Evolutionary conservation across 1,140 invertebrate species (phyloP).

Genomic region (Drosophila tani): DNA sequence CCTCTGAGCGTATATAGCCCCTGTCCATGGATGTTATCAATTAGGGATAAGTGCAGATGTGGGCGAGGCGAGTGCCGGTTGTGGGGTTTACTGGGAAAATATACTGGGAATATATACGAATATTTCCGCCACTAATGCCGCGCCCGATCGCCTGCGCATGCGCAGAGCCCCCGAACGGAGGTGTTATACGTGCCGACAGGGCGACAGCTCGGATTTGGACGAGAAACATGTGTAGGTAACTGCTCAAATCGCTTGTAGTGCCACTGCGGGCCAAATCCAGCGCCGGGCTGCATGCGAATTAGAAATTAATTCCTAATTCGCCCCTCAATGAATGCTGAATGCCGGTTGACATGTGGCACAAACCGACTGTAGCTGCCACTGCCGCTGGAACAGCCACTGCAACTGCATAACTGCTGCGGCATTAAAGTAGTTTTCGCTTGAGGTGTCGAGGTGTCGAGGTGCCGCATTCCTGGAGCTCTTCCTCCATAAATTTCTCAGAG

Average conservation of each 20-base stretch:
- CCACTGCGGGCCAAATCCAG: constrained; percentile 35
- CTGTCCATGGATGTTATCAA: neutral
- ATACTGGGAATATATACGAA: constrained; percentile 8
- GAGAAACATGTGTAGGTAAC: constrained; percentile 83
- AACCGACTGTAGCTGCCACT: constrained; percentile 43
- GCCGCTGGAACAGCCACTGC: constrained; percentile 10
- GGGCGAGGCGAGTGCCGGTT: neutral
- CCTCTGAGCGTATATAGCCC: neutral
- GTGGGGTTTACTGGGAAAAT: constrained; percentile 12
- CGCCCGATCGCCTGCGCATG: constrained; percentile 42
- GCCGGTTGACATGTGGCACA: constrained; percentile 38
- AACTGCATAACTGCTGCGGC: constrained; percentile 15
- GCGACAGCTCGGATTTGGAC: constrained; percentile 75
- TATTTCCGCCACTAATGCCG: constrained; percentile 39
- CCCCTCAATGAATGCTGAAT: constrained; percentile 61
- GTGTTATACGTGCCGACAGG: constrained; percentile 70
- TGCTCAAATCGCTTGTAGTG: constrained; percentile 71
- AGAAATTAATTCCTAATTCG: constrained; percentile 83
- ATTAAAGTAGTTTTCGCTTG: constrained; percentile 8
- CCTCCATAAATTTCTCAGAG: constrained; percentile 36
- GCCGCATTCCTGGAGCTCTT: constrained; percentile 48
- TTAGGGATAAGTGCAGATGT: constrained; percentile 25
- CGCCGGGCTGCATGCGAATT: constrained; percentile 78
- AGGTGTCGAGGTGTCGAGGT: constrained; percentile 8
- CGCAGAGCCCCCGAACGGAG: constrained; percentile 21